phyloP scores from a whole-genome alignment of 2,113 vertebrate genomes.

The Prinia subflava region DNA sequence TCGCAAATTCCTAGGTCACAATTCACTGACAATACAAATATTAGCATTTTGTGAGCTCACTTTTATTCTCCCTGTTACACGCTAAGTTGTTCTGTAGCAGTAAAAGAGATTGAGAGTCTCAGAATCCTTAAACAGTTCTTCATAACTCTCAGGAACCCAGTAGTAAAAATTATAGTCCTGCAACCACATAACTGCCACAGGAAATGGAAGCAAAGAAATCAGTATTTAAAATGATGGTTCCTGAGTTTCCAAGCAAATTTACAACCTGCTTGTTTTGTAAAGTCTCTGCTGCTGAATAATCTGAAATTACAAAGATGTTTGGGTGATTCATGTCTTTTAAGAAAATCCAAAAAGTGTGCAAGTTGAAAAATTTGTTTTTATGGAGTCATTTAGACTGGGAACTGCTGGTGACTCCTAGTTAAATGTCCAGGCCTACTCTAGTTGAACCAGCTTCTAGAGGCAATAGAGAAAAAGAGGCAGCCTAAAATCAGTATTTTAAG shows the following conservation, averaged over 20 bases:
- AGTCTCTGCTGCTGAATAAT: neutral
- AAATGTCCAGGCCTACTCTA: neutral
- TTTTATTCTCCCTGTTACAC: neutral
- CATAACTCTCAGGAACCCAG: neutral
- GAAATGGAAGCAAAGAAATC: neutral
- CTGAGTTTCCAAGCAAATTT: neutral
- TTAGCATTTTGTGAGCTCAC: neutral
- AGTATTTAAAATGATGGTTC: neutral
- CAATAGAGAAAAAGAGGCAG: neutral
- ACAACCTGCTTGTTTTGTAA: neutral
- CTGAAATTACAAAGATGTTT: neutral
- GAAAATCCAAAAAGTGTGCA: neutral
- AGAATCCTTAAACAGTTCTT: neutral
- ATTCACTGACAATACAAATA: neutral
- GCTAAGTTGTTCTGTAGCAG: neutral
- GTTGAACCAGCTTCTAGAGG: neutral
- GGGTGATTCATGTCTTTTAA: neutral
- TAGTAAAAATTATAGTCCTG: neutral
- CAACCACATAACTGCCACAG: fast-evolving
- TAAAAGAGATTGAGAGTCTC: neutral
- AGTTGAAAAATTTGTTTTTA: neutral
- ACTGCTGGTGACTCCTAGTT: neutral
- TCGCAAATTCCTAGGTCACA: neutral
- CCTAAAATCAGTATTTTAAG: neutral
- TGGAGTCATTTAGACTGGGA: neutral